A percentile compares a stretch with the other conserved stretches of the same genome.
These are phyloP conservation scores for Tetragnatha montana DNA, from an alignment of 2,888 invertebrate species.

Conservation along the genomic window DNA sequence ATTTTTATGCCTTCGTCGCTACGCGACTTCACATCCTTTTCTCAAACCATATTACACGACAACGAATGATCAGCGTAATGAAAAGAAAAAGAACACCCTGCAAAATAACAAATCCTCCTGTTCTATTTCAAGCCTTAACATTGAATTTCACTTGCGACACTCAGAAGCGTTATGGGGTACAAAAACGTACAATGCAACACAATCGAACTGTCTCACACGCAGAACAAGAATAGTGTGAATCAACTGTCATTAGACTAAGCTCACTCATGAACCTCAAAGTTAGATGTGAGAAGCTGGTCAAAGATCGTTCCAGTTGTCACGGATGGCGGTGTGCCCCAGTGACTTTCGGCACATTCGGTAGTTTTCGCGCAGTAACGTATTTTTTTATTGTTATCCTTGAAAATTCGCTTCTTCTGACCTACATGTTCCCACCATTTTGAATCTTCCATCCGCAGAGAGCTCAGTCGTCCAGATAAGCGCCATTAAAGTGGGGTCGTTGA, in stretches of 20 bases:
- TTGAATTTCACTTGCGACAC: neutral
- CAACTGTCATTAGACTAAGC: neutral
- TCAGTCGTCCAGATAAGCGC: constrained; percentile 24
- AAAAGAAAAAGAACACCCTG: neutral
- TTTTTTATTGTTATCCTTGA: constrained; percentile 31
- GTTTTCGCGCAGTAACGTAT: constrained; percentile 13
- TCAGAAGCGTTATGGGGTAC: neutral
- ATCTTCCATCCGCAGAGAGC: neutral
- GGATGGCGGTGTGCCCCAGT: constrained; percentile 31
- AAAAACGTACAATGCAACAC: neutral
- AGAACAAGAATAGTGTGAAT: neutral
- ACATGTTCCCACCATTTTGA: constrained; percentile 6
- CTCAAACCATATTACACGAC: neutral
- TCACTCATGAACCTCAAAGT: neutral
- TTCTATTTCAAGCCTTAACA: neutral
- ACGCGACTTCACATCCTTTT: neutral
- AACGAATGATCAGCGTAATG: neutral
- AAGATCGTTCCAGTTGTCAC: constrained; percentile 51
- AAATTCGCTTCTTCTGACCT: constrained; percentile 55
- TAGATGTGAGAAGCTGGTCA: neutral
- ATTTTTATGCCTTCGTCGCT: neutral
- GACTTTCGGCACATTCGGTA: constrained; percentile 37
- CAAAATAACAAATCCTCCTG: neutral
- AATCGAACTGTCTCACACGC: neutral
- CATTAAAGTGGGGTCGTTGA: neutral